Evolutionary conservation across 2,888 invertebrate species (phyloP), one percentile per base, ranked within the genome.

Genomic region (Marasmarcha lunaedactyla): DNA sequence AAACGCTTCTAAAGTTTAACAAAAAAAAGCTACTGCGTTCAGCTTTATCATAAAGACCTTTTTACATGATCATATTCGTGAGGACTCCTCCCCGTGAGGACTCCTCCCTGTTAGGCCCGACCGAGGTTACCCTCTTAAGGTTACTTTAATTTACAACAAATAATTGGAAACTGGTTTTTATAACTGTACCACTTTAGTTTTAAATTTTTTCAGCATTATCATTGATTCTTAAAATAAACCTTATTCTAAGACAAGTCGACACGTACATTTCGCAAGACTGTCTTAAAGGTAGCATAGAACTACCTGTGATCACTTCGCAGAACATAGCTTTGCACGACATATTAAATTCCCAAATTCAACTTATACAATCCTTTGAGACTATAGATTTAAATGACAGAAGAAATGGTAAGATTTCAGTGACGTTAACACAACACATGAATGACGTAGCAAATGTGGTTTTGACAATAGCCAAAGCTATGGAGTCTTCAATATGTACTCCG

Each of bases 361-460:
- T 65, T 36, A 51, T 72, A 39, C 42, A 60, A 35, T 60, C 54
- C 37, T 52, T 5, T 7, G 20, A 20, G 3, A 5, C 61, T 37
- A 44, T 48, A 15, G 15, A 39, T 15, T 34, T 40, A 11, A 44
- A 48, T 40, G 34, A n/a, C 0, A 35, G 33, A 11, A 3, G 36
- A 3, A 10, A 37, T 30, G 10, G 33, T 3, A 36, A 38, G 26
- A 46, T 55, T 27, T 40, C 40, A 15, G 38, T 34, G 7, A 14
- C 39, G 0, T 34, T 55, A 2, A 53, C 43, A 39, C 47, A 49
- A 35, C 46, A 53, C 20, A 45, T 56, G 1, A 54, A 55, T 42
- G 66, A 72, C 46, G 53, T 70, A 1, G 51, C 47, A 39, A 35
- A 49, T 9, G 50, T 71, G 35, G 50, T 76, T n/a, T 57, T 51